phyloP scores from a whole-genome alignment of 2,888 invertebrate species.

The Psococerastis gibbosa region DNA sequence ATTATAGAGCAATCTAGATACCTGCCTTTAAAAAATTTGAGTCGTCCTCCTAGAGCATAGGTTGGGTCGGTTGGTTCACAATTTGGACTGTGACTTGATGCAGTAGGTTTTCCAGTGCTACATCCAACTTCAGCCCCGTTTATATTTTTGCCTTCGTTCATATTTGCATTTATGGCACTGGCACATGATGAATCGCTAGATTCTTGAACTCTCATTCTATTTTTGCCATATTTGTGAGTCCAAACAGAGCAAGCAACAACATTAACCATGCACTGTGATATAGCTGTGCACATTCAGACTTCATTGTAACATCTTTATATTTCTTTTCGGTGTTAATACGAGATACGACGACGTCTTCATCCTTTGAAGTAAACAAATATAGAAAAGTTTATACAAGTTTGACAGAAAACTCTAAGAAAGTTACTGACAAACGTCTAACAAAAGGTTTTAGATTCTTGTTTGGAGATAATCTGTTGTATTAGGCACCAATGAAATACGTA shows the following conservation, averaged over 20 bases:
- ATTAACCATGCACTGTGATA: no score
- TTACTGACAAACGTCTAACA: no score
- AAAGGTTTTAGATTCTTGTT: no score
- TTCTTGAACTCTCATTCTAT: constrained; percentile 21
- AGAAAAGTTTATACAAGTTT: neutral
- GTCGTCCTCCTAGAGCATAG: constrained; percentile 40
- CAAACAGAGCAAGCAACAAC: no score
- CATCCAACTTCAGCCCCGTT: constrained; percentile 18
- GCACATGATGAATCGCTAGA: constrained; percentile 21
- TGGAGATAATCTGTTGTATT: no score
- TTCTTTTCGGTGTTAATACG: neutral
- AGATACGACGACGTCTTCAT: neutral
- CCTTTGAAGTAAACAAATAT: neutral
- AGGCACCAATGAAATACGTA: no score
- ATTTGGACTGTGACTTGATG: constrained; percentile 15
- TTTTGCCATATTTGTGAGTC: neutral
- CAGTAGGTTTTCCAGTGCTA: constrained; percentile 14
- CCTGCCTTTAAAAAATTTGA: constrained; percentile 62
- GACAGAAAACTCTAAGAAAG: no score
- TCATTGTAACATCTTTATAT: no score
- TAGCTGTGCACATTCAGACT: no score
- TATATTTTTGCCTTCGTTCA: constrained; percentile 22
- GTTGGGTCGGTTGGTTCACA: constrained; percentile 15
- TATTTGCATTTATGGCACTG: constrained; percentile 23
- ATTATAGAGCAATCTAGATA: no score